Base-by-base conservation (phyloP, 1,140 invertebrate genomes). In the Temnothorax longispinosus region DNA sequence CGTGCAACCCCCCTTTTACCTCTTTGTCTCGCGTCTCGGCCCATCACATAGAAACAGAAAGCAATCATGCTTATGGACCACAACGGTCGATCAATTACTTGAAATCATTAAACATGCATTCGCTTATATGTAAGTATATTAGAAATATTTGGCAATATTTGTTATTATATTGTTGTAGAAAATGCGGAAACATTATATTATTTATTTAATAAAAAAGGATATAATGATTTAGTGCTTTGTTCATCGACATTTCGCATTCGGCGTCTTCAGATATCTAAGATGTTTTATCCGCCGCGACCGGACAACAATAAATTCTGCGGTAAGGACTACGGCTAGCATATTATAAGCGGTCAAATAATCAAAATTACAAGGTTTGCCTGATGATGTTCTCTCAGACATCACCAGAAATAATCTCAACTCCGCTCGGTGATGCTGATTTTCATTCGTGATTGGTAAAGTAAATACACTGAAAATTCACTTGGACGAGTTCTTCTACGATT, bases 361-460 rank as follows among this genome's bases (percentile, higher is more conserved):
- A 94, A 95, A 95, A 95, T 95, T 95, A 95, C 94, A 95, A 95
- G 94, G 92, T 94, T 92, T 91, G 93, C 80, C 92, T 93, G 94
- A 95, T 94, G 94, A 94, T 91, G 88, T 94, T 94, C 91, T 89
- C 90, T 87, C 90, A 56, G 77, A 87, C 86, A 50, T 88, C 76
- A 75, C 85, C 69, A 54, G 80, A 82, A 75, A 86, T 88, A 88
- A 91, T 81, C 80, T 87, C 64, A 80, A 58, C 71, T 88, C 69
- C 67, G 56, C 75, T 50, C 58, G 38, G 72, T 85, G 75, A 72
- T 78, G 81, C 54, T 90, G 84, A 91, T 91, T 91, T 90, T 89
- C 67, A 86, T 88, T 86, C 54, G 54, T 87, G 90, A 92, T 92
- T 89, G 86, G 84, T 88, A 80, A 89, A 91, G 86, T 85, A 92